Evolutionary conservation across 2,888 invertebrate genomes (phyloP).

Genomic region (Cerastis leucographa): DNA sequence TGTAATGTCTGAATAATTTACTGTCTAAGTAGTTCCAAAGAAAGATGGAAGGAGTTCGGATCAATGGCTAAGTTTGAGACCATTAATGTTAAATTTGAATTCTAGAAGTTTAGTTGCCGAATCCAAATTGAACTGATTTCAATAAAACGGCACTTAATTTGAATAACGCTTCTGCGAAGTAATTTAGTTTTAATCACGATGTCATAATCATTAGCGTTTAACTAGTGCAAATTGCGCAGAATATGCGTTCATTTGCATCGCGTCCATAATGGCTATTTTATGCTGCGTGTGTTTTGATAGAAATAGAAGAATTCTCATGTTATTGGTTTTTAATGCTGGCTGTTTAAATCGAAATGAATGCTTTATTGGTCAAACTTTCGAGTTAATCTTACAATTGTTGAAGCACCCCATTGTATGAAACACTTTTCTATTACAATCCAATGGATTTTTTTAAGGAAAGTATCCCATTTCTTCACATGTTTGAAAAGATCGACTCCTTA

Average conservation of each 20-base stretch:
- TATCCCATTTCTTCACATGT: neutral
- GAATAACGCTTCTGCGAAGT: constrained; percentile 41
- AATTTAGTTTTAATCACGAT: constrained; percentile 49
- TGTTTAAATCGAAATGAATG: neutral
- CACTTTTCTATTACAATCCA: neutral
- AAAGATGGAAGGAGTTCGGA: constrained; percentile 1
- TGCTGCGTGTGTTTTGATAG: neutral
- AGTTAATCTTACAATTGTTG: neutral
- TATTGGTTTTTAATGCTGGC: neutral
- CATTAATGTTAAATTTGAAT: constrained; percentile 38
- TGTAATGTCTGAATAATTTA: constrained; percentile 32
- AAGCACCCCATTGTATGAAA: neutral
- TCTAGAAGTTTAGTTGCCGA: constrained; percentile 30
- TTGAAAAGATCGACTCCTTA: neutral
- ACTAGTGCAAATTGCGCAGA: constrained; percentile 27
- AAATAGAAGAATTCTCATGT: neutral
- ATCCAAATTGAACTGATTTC: constrained; percentile 46
- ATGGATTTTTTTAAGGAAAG: neutral
- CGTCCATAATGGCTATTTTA: neutral
- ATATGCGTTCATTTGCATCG: constrained; percentile 27
- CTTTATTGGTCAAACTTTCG: neutral
- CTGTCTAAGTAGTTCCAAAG: constrained; percentile 11
- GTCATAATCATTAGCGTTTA: constrained; percentile 39
- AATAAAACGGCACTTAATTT: constrained; percentile 46
- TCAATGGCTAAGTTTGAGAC: constrained; percentile 37